phyloP scores from a whole-genome alignment of 2,113 vertebrate genomes.

The Sphaerodactylus townsendi region DNA sequence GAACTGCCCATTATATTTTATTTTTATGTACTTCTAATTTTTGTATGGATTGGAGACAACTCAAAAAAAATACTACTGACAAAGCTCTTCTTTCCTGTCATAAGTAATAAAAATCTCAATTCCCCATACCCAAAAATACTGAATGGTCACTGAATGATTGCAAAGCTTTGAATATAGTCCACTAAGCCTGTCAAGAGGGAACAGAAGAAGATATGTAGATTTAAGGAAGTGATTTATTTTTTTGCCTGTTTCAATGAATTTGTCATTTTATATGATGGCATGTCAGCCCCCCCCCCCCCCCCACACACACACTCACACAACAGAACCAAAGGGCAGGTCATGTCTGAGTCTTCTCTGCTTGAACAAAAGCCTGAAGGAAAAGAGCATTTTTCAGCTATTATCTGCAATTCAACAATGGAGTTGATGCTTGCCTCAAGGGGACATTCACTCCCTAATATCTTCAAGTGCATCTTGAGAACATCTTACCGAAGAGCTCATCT shows the following conservation, averaged over 20 bases:
- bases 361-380: slow-evolving; percentile 54
- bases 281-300: too few species aligned
- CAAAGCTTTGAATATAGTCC: slow-evolving; percentile 33
- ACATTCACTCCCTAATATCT: slow-evolving; percentile 42
- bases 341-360: slow-evolving; percentile 42
- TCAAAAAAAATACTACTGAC: not conserved
- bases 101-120: not conserved
- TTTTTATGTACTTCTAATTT: not conserved
- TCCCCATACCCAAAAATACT: slow-evolving; percentile 3
- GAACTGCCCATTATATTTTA: not conserved
- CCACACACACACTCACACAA: too few species aligned
- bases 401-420: slow-evolving; percentile 57
- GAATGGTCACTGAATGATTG: slow-evolving; percentile 9
- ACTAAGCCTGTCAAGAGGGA: slow-evolving; percentile 13
- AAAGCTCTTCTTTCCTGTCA: not conserved
- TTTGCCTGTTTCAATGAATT: slow-evolving; percentile 39
- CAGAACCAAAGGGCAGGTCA: slow-evolving; percentile 45
- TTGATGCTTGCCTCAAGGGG: not conserved
- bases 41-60: not conserved
- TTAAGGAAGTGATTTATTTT: slow-evolving; percentile 37
- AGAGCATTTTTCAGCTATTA: slow-evolving; percentile 45
- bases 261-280: slow-evolving; percentile 49
- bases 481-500: slow-evolving; percentile 19
- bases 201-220: not conserved
- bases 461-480: slow-evolving; percentile 17